Percentiles rank a stretch among this genome's conserved stretches.
Conservation (phyloP, 2,797 vertebrate genomes). For the Allobates femoralis region DNA sequence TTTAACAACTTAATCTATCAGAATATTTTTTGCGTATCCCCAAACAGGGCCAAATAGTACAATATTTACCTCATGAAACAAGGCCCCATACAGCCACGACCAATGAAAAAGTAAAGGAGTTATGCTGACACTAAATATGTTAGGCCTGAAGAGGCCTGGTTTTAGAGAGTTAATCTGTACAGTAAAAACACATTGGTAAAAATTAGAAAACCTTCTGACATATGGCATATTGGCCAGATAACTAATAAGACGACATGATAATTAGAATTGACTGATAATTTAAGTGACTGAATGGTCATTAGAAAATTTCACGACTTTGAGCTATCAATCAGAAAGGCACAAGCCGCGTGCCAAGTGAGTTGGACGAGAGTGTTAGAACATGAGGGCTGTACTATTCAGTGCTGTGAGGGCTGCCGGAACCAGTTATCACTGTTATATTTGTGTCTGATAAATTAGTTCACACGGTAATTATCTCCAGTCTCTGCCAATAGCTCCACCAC, state of each 20-base stretch:
- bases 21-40: too few relatives aligned
- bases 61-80: too few relatives aligned
- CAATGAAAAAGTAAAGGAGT: too few relatives aligned
- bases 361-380: constrained; percentile 31
- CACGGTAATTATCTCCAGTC: constrained; percentile 29
- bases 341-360: constrained; percentile 25
- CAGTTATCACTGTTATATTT: constrained; percentile 25
- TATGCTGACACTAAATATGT: too few relatives aligned
- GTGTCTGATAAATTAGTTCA: constrained; percentile 53
- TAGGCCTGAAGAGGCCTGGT: too few relatives aligned
- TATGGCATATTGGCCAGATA: constrained; percentile 24
- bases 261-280: constrained; percentile 47
- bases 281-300: constrained; percentile 34
- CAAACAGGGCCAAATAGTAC: too few relatives aligned
- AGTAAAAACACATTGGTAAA: neutral
- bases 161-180: neutral
- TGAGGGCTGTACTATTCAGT: constrained; percentile 35
- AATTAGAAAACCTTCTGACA: neutral
- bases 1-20: too few relatives aligned
- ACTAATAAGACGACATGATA: constrained; percentile 16
- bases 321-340: constrained; percentile 33
- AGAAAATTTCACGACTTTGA: constrained; percentile 36
- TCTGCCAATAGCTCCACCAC: constrained; percentile 30
- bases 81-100: too few relatives aligned
- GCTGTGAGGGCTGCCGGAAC: constrained; percentile 29